Percentiles rank a stretch among this genome's conserved stretches.
Conservation (phyloP, 2,797 vertebrate species). For the Echeneis naucrates region DNA sequence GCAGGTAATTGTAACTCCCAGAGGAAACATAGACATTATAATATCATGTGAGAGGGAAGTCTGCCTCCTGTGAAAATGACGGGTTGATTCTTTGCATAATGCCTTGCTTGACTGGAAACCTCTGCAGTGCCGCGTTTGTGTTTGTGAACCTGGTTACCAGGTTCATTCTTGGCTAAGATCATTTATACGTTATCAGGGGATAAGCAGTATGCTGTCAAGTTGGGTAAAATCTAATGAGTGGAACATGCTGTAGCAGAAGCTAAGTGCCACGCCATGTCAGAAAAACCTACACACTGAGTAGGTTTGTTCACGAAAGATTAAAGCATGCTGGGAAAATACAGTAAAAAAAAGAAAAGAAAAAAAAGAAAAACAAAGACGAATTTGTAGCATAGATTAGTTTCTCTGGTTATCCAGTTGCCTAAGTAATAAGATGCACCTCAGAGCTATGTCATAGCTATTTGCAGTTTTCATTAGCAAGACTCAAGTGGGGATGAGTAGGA, state of each 20-base stretch:
- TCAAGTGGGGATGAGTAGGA: conserved; percentile 12
- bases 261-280: not conserved
- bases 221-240: not conserved
- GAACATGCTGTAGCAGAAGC: not conserved
- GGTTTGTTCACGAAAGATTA: not conserved
- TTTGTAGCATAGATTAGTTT: not conserved
- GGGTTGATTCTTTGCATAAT: conserved; percentile 42
- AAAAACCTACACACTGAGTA: not conserved
- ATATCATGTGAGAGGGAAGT: conserved; percentile 17
- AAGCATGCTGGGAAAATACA: not conserved
- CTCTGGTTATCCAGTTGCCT: conserved; percentile 5
- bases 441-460: conserved; percentile 21
- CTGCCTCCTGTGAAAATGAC: conserved; percentile 18
- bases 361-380: not conserved
- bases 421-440: not conserved
- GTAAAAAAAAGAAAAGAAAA: not conserved
- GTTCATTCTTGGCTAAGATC: not conserved
- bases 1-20: conserved; percentile 8
- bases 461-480: conserved; percentile 39
- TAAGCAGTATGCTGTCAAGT: not conserved
- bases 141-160: conserved; percentile 5
- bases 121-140: conserved; percentile 4
- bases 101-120: conserved; percentile 32
- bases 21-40: not conserved
- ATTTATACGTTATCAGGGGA: not conserved